phyloP scores from a whole-genome alignment of 2,888 invertebrate genomes.

The Autographa gamma region DNA sequence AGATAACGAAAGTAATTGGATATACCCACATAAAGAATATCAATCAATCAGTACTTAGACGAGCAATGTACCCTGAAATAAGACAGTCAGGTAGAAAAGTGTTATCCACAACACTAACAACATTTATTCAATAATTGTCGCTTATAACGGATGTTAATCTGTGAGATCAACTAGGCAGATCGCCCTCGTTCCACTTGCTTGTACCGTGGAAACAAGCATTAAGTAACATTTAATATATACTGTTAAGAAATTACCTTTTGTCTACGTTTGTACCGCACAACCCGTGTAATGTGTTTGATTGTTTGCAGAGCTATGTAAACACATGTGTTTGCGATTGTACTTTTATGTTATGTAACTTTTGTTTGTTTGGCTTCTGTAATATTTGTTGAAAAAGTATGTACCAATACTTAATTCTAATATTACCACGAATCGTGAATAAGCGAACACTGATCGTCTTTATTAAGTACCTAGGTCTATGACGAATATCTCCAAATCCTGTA shows the following conservation, averaged over 20 bases:
- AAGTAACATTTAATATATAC: constrained; percentile 57
- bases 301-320: constrained; percentile 7
- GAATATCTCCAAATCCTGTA: too few relatives aligned
- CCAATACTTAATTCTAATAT: background rate
- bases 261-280: constrained; percentile 28
- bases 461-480: too few relatives aligned
- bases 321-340: constrained; percentile 16
- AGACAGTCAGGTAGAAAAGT: constrained; percentile 45
- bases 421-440: background rate
- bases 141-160: constrained; percentile 60
- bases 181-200: constrained; percentile 66
- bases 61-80: constrained; percentile 15
- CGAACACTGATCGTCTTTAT: too few relatives aligned
- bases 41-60: background rate
- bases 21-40: too few relatives aligned
- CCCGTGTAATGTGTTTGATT: constrained; percentile 26
- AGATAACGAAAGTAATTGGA: too few relatives aligned
- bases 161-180: constrained; percentile 59
- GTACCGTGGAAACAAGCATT: constrained; percentile 58
- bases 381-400: constrained; percentile 12
- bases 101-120: constrained; percentile 29
- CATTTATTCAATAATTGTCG: constrained; percentile 58
- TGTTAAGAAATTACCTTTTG: constrained; percentile 50
- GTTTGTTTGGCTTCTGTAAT: constrained; percentile 17
- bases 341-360: constrained; percentile 25